phyloP scores from a whole-genome alignment of 2,797 vertebrate genomes.

The Leptatherina wallacei region DNA sequence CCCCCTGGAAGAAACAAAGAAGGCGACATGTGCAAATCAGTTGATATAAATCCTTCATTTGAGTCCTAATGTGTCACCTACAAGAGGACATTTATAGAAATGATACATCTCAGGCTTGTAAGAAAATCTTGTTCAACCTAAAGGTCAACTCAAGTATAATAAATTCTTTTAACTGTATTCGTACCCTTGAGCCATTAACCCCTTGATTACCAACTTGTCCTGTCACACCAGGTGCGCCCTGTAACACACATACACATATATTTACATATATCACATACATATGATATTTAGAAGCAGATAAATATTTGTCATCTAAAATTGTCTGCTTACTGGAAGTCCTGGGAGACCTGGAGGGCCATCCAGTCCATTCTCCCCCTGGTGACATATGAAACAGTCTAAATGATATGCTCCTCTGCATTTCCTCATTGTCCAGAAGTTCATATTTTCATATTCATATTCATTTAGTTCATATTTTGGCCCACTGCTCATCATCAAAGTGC shows the following conservation, averaged over 20 bases:
- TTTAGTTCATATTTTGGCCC: too few species aligned
- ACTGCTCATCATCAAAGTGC: too few species aligned
- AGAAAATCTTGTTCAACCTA: not conserved
- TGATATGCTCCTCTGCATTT: not conserved
- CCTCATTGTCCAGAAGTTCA: not conserved
- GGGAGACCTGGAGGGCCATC: conserved; percentile 73
- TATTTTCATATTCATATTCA: too few species aligned
- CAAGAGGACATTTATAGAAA: too few species aligned
- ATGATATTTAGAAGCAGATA: not conserved
- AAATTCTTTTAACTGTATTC: conserved; percentile 17
- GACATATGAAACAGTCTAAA: conserved; percentile 27
- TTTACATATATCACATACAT: conserved; percentile 8
- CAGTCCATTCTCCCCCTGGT: conserved; percentile 79
- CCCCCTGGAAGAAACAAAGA: conserved; percentile 80
- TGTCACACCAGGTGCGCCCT: conserved; percentile 85
- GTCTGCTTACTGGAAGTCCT: conserved; percentile 72
- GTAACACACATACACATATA: conserved; percentile 27
- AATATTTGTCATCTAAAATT: not conserved
- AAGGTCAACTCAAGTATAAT: not conserved
- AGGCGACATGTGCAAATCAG: too few species aligned
- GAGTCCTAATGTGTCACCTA: not conserved
- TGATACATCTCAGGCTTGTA: too few species aligned
- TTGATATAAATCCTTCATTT: not conserved
- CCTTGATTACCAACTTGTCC: conserved; percentile 84
- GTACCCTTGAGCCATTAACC: conserved; percentile 88